phyloP scores from a whole-genome alignment of 2,797 vertebrate species.

The Triplophysa bombifrons region DNA sequence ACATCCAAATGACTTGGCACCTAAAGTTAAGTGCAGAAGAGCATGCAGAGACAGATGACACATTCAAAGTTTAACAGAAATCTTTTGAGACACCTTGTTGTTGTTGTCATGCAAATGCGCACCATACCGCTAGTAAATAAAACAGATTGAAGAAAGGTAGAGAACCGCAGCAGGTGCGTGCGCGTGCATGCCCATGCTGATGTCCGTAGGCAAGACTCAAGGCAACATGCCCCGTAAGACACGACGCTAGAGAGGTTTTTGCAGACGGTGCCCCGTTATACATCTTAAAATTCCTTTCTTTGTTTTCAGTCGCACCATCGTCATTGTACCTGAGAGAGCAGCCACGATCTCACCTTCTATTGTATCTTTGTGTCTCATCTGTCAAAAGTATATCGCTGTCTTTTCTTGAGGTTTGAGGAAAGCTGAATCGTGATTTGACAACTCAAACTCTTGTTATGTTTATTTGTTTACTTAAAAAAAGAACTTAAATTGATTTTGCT shows the following conservation, averaged over 20 bases:
- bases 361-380: slow-evolving; percentile 49
- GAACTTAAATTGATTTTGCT: slow-evolving; percentile 32
- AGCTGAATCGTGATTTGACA: slow-evolving; percentile 47
- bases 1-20: slow-evolving; percentile 44
- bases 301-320: slow-evolving; percentile 48
- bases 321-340: slow-evolving; percentile 47
- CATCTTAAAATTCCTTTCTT: slow-evolving; percentile 43
- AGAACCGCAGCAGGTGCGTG: slow-evolving; percentile 59
- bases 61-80: slow-evolving; percentile 43
- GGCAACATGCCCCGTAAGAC: slow-evolving; percentile 67
- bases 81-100: slow-evolving; percentile 51
- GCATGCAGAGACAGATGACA: slow-evolving; percentile 35
- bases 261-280: slow-evolving; percentile 42
- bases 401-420: slow-evolving; percentile 45
- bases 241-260: slow-evolving; percentile 5
- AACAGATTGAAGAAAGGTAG: slow-evolving; percentile 53
- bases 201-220: slow-evolving; percentile 76
- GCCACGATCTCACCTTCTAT: slow-evolving; percentile 36
- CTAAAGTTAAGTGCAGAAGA: slow-evolving; percentile 36
- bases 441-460: slow-evolving; percentile 45
- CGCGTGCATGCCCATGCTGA: slow-evolving; percentile 41
- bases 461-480: slow-evolving; percentile 42
- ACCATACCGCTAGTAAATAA: slow-evolving; percentile 56
- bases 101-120: slow-evolving; percentile 59
- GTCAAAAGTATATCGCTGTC: slow-evolving; percentile 50